These are phyloP conservation scores for Malurus elegans DNA, from an alignment of 2,113 vertebrate species.

Conservation along the genomic window DNA sequence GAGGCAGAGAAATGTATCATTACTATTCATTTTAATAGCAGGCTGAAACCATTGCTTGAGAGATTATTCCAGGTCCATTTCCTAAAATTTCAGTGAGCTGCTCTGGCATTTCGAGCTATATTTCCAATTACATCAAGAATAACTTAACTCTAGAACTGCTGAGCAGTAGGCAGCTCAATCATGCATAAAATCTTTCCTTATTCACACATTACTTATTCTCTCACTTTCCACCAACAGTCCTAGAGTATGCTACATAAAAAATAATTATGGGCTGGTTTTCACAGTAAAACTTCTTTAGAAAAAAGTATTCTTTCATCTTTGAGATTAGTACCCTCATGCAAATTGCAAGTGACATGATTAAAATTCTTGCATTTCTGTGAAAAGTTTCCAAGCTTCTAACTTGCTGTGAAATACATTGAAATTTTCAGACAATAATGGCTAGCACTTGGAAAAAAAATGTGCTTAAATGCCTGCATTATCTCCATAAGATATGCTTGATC, in stretches of 20 bases:
- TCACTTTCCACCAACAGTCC: neutral
- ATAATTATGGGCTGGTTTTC: neutral
- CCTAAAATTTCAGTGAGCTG: neutral
- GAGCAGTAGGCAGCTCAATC: neutral
- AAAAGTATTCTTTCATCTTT: neutral
- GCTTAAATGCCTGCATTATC: neutral
- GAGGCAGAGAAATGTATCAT: neutral
- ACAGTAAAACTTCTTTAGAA: neutral
- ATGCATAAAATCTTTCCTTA: neutral
- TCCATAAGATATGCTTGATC: neutral
- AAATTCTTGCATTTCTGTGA: neutral
- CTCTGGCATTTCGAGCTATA: neutral
- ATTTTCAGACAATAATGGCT: neutral
- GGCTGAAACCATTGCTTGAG: neutral
- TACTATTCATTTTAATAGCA: neutral
- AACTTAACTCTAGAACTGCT: neutral
- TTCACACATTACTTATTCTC: neutral
- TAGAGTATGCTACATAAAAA: neutral
- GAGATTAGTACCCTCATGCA: neutral
- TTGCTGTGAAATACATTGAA: neutral
- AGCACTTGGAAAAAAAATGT: neutral
- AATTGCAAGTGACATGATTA: neutral
- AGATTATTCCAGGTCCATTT: neutral
- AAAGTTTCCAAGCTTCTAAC: neutral
- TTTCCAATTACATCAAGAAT: neutral